Conservation (phyloP, 2,797 vertebrate species). For the Mergus octosetaceus region DNA sequence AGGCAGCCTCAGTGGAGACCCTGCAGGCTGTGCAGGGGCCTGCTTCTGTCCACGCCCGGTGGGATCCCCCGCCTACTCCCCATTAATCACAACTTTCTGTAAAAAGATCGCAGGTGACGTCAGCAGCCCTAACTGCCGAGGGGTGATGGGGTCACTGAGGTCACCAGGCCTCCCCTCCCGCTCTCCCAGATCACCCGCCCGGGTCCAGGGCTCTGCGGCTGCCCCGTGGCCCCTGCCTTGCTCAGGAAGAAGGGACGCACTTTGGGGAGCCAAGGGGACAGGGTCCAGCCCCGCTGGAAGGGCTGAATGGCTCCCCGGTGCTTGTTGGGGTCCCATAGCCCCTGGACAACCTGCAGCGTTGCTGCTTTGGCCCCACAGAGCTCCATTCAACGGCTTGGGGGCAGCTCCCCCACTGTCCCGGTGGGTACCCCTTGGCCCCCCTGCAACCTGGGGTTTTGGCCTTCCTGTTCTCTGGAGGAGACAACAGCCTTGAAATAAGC, state of each 20-base stretch:
- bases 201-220: not conserved
- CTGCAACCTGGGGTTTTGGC: not conserved
- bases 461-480: not conserved
- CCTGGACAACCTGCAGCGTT: not conserved
- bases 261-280: not conserved
- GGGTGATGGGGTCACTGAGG: slow-evolving; percentile 28
- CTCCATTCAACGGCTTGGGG: not conserved
- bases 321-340: not conserved
- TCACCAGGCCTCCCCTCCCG: not conserved
- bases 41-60: not conserved
- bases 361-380: not conserved
- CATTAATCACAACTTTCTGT: not conserved
- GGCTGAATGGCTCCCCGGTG: not conserved
- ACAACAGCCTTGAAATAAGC: not conserved
- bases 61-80: not conserved
- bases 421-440: not conserved
- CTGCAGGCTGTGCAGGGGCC: not conserved
- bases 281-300: not conserved
- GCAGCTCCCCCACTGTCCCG: fast-evolving
- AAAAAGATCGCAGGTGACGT: not conserved
- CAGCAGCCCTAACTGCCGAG: slow-evolving; percentile 1
- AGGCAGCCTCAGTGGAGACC: not conserved
- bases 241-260: not conserved
- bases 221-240: not conserved
- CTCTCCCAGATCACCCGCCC: not conserved